Percentiles rank a stretch among this genome's conserved stretches.
These are phyloP conservation scores for Parazoanthus swiftii DNA, from an alignment of 92 coral and sea anemone genomes.

Conservation along the genomic window DNA sequence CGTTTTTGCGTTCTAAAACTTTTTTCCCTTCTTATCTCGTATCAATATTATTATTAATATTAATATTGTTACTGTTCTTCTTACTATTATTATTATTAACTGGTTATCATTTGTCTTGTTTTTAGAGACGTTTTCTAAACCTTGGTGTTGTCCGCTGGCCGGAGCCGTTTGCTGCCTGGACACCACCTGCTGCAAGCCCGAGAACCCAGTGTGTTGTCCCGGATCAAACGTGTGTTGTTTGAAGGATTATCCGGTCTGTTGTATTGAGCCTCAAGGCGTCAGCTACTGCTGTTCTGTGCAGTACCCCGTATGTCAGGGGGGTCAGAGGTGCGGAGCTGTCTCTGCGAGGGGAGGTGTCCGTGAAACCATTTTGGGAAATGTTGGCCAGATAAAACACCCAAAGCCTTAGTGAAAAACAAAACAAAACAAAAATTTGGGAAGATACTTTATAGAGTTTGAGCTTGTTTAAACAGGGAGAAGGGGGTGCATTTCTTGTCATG, in stretches of 20 bases:
- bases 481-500: no score
- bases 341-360: conserved; percentile 13
- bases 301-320: conserved; percentile 9
- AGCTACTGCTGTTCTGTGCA: conserved; percentile 18
- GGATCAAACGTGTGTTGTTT: conserved; percentile 21
- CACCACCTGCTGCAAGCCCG: conserved; percentile 40
- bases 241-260: conserved; percentile 14
- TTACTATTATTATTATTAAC: no score
- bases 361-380: conserved; percentile 5
- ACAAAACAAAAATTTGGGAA: no score
- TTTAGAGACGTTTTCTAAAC: not conserved
- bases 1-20: no score
- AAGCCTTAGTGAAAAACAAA: not conserved
- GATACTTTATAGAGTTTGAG: no score
- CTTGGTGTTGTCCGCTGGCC: conserved; percentile 42
- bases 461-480: no score
- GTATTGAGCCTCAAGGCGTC: conserved; percentile 23
- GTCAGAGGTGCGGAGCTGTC: not conserved
- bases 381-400: not conserved
- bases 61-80: no score
- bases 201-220: conserved; percentile 45
- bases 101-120: no score
- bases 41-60: no score
- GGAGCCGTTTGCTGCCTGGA: conserved; percentile 35
- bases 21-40: no score